Evolutionary conservation across 2,113 vertebrate genomes (phyloP).

Genomic region (Heterochromis multidens): DNA sequence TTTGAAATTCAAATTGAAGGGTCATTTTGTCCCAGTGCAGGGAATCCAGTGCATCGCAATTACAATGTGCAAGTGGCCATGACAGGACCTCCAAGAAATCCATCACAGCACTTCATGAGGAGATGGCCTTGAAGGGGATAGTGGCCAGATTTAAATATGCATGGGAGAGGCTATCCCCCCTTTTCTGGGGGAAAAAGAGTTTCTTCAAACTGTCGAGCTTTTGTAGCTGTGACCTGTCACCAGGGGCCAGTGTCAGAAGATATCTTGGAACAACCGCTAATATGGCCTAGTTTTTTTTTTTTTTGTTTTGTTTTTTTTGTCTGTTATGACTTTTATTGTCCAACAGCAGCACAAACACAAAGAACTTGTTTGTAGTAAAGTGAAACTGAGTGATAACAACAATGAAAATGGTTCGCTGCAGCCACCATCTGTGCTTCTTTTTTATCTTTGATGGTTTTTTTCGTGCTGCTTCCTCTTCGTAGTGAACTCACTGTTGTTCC

Average conservation of each 20-base stretch:
- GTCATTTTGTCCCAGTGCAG: background rate
- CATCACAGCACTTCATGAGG: background rate
- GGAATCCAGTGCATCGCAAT: background rate
- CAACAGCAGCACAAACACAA: background rate
- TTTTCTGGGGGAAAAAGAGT: too few species aligned
- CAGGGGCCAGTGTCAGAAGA: background rate
- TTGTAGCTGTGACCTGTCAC: background rate
- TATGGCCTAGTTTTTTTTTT: too few species aligned
- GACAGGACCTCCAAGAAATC: fast-evolving
- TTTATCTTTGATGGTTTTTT: background rate
- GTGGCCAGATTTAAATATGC: background rate
- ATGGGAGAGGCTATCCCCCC: background rate
- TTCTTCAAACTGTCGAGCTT: too few species aligned
- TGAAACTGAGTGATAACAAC: background rate
- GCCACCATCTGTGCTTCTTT: too few species aligned
- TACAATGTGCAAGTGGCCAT: background rate
- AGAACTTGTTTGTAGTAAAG: background rate
- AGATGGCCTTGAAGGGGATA: background rate
- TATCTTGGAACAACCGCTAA: too few species aligned
- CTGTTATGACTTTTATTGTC: background rate
- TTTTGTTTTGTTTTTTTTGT: background rate
- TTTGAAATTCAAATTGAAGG: background rate
- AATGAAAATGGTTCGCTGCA: background rate
- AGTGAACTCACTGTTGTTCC: background rate
- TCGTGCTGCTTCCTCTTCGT: background rate